Evolutionary conservation across 2,888 invertebrate species (phyloP), one percentile per base, ranked within the genome.

Genomic region (Tetrapedia diversipes): DNA sequence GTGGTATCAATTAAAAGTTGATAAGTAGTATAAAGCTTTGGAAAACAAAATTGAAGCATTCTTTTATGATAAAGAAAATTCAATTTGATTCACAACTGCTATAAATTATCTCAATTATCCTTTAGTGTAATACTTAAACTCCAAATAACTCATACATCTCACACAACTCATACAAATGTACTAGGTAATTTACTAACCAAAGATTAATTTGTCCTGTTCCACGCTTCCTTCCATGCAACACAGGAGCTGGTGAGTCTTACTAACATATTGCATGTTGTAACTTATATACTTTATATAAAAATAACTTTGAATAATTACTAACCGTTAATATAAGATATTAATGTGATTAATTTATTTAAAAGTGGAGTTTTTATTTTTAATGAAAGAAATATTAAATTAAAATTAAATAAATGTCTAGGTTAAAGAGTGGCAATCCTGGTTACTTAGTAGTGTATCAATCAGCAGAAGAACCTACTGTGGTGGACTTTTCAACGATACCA

Each of bases 361-460:
- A 27, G 10, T 37, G 19, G 11, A 14, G 16, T 34, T 39, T 32
- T 43, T 34, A 16, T 56, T 70, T 3, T 11, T 27, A n/a, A 7
- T 19, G 10, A 19, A 6, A 29, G 11, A 53, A 34, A 11, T 7
- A 51, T 24, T 27, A 11, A 11, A 34, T 71, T 66, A 39, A 54
- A 63, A 39, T 27, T 51, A 29, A 47, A 53, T 57, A 34, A 49
- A 57, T 66, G 49, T 60, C 0, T 89, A 96, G 97, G 92, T 93
- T 95, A 89, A 95, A 95, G 90, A 91, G 94, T 22, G 96, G 96
- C 0, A 95, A 95, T 92, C 96, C 96, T 0, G 96, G 96, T 24
- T 96, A 94, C 92, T 92, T 96, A 84, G 95, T 96, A 29, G 94
- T 95, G 59, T 94, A 94, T 87, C 97, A 97, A 92, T 94, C 95